Base-by-base conservation (phyloP, 2,113 vertebrate species). In the Syrmaticus mikado region DNA sequence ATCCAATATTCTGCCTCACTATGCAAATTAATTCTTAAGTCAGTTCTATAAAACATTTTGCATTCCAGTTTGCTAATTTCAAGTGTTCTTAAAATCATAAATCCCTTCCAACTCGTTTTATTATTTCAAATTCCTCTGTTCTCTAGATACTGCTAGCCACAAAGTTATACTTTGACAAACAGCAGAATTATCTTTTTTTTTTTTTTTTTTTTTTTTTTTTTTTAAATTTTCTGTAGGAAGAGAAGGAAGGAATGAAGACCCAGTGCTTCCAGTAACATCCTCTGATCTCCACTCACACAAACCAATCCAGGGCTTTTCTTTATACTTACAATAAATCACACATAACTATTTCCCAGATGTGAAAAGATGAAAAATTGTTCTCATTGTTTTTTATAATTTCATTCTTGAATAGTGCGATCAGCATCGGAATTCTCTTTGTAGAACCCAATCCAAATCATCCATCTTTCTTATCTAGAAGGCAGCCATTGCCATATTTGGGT, bases 161-260 rank as follows among this genome's bases (percentile, higher is more conserved):
- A 73, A 89, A 93, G 28, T 6, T n/a, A 46, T 5, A 28, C 3
- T 13, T 27, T n/a, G 38, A 1, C 22, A 93, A 22, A 85, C 38
- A 66, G 71, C 3, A 93, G 41, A 85, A 82, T 34, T 24, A 2
- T 6, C 28, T 65, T 85, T 52, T 85, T 38, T 38, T 38, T 38
- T 38, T 38, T 91, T 71, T 60, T 46, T 68, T 80, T 27, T 88
- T 89, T 71, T 65, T 68, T 85, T 52, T 88, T 91, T 71, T 60
- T n/a, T n/a, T n/a, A n/a, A 68, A 1, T 6, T 53, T 11, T 8
- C 6, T 40, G 0, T 19, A 36, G 17, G 10, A 85, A 79, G 25
- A 55, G 4, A 55, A 61, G 27, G 41, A 41, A n/a, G 55, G 32
- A 58, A 58, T 19, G 32, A 0, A 84, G 28, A 78, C 6, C 2